phyloP scores from a whole-genome alignment of 2,113 vertebrate species.

The Aplodontia rufa region DNA sequence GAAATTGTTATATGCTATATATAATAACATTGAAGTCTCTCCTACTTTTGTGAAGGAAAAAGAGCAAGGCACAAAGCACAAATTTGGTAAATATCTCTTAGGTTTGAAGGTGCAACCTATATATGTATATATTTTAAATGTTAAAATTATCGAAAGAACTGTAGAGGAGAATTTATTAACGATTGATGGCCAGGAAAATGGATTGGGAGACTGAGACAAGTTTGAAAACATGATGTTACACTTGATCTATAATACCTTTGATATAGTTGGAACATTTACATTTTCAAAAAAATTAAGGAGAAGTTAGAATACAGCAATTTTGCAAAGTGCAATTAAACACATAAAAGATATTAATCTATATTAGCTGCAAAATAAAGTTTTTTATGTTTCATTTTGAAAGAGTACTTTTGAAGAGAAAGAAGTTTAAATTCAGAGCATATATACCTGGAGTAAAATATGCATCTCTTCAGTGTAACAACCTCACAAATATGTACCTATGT shows the following conservation, averaged over 20 bases:
- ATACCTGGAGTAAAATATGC: not conserved
- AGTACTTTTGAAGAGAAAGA: not conserved
- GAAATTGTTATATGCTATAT: not conserved
- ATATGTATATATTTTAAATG: not conserved
- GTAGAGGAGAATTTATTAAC: not conserved
- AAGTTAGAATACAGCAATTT: not conserved
- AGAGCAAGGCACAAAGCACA: not conserved
- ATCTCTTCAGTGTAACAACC: not conserved
- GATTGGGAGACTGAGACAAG: not conserved
- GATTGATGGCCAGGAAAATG: not conserved
- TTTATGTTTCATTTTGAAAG: not conserved
- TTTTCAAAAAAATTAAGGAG: not conserved
- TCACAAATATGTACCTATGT: not conserved
- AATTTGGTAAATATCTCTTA: not conserved
- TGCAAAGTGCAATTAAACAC: not conserved
- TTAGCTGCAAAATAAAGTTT: not conserved
- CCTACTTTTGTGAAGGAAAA: not conserved
- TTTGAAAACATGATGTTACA: not conserved
- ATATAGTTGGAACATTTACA: not conserved
- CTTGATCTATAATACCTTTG: not conserved
- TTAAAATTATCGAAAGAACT: not conserved
- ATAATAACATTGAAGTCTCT: not conserved
- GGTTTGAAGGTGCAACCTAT: not conserved
- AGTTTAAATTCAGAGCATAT: not conserved
- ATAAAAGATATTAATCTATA: not conserved